Evolutionary conservation across 2,113 vertebrate genomes (phyloP), one percentile per base, ranked within the genome.

Genomic region (Anser cygnoides): DNA sequence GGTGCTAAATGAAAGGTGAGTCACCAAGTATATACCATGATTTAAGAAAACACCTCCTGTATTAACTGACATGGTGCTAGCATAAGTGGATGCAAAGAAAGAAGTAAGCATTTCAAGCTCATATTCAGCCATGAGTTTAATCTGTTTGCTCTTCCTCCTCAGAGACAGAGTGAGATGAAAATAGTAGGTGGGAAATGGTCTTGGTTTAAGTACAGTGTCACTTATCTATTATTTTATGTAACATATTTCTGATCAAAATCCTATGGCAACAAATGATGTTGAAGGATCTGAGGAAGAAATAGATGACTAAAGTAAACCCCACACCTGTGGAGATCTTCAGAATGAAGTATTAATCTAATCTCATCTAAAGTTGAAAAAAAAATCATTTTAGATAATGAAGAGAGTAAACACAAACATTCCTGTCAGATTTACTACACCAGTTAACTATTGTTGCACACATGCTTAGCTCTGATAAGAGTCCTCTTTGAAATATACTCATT

Each of bases 401-500:
- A 58, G 3, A 93, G 74, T 41, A 55, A 91, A 55, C 17, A 31
- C 13, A 75, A 61, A n/a, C 8, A 15, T 68, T 79, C 39, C 87
- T 95, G n/a, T 21, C 50, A 91, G 62, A 85, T 95, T 93, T 92
- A 75, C 37, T 72, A 13, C 31, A 22, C 46, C 19, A 13, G 35
- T 72, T 84, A 92, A 67, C 66, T 39, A 52, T 72, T 75, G 58
- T 54, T 70, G 31, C 67, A 87, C 4, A 19, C 0, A 0, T 65
- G 87, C 59, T 95, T 87, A 75, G 44, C 73, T 75, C n/a, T 28
- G 76, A 92, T 83, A 93, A 91, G 58, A 91, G 52, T 35, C 14
- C 17, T 44, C 90, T 94, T 84, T 81, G 29, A 85, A 92, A 95
- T 70, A 17, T 49, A 87, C 63, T 88, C 90, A 93, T 80, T 90